Conservation (phyloP, 2,888 invertebrate species). For the Phania funesta region DNA sequence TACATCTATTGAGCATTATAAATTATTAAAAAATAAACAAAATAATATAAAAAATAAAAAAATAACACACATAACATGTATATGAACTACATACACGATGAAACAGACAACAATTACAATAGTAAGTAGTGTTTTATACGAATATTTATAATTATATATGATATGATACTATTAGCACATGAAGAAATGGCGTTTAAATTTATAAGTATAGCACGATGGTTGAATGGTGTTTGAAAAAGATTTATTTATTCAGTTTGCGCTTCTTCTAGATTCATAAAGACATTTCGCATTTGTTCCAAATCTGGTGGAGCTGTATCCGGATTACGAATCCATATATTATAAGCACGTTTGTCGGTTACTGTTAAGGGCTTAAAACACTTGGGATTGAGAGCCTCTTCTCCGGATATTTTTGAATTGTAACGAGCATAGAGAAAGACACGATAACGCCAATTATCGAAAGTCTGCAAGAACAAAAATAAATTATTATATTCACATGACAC, state of each 20-base stretch:
- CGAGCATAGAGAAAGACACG: conserved; percentile 77
- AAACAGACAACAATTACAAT: conserved; percentile 64
- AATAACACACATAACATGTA: conserved; percentile 50
- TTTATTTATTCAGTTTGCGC: conserved; percentile 71
- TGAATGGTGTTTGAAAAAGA: neutral
- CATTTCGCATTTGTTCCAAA: conserved; percentile 77
- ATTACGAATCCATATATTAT: conserved; percentile 77
- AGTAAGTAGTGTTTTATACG: conserved; percentile 47
- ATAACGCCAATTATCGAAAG: conserved; percentile 78
- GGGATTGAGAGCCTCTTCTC: conserved; percentile 75
- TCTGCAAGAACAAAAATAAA: conserved; percentile 68
- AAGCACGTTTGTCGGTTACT: conserved; percentile 76
- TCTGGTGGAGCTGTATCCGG: conserved; percentile 77
- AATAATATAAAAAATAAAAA: conserved; percentile 40
- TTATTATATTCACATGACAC: neutral
- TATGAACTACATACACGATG: conserved; percentile 58
- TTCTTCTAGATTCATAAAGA: conserved; percentile 76
- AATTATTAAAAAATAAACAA: conserved; percentile 41
- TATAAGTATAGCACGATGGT: conserved; percentile 55
- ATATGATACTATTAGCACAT: conserved; percentile 57
- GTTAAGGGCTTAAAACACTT: conserved; percentile 78
- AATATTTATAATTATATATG: conserved; percentile 11
- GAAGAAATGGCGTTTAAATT: conserved; percentile 56
- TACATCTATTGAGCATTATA: conserved; percentile 64
- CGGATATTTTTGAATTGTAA: conserved; percentile 76